Evolutionary conservation across 1,140 invertebrate species (phyloP), one percentile per base, ranked within the genome.

Genomic region (Vanessa atalanta): DNA sequence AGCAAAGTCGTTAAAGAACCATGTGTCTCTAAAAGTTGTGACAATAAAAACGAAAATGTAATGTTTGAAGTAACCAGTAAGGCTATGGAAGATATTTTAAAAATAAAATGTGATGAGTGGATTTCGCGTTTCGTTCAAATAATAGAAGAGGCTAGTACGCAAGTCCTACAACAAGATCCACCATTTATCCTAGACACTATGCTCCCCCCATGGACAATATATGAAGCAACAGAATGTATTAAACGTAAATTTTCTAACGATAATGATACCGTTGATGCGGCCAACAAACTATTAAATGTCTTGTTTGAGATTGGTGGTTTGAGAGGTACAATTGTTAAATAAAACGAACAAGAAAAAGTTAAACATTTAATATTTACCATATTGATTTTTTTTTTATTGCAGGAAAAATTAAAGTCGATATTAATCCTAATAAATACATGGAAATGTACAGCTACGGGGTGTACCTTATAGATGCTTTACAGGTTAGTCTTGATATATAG

Each of bases 371-470:
- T 20, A 65, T 53, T 20, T 55, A 23, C 26, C 23, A 31, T 53
- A 20, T 31, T 16, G 7, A 20, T 65, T 31, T 20, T 5, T 43
- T 70, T 76, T 75, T 61, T 75, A 14, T 85, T 88, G 61, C 70
- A 90, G 88, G 86, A 12, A 84, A 80, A 75, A 81, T 90, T 51
- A 77, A 71, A 51, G 55, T 63, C 6, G 60, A 85, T 57, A 76
- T 86, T 8, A 79, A 69, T 50, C 87, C 88, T 14, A n/a, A 51
- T 8, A 75, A 84, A 64, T 90, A 81, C 57, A 90, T 90, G 88
- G 74, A 88, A 73, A 81, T 92, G 81, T 90, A 89, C 68, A 90
- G 86, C 65, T 90, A 83, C 65, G 88, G 87, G 1, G 81, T 88
- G 8, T 83, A 89, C 65, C 70, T 92, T 31, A 77, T 89, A 5